These are phyloP conservation scores for Pedionomus torquatus DNA, from an alignment of 2,113 vertebrate genomes.

Conservation along the genomic window DNA sequence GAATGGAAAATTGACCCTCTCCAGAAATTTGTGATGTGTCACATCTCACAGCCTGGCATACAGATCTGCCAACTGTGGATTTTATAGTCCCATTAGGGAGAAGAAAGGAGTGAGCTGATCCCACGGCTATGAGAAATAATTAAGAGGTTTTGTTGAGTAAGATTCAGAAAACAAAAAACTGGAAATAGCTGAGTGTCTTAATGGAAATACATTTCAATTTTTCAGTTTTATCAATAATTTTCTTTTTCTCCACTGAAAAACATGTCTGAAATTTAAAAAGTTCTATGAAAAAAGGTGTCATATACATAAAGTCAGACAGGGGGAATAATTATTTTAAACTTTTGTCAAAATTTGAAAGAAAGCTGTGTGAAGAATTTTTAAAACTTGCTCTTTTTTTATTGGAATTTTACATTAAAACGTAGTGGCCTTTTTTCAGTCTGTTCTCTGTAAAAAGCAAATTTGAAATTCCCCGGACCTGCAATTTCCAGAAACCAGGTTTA, in stretches of 20 bases:
- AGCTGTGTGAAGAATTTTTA: not conserved
- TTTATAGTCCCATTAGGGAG: not conserved
- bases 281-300: not conserved
- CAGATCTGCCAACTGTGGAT: not conserved
- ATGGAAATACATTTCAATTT: not conserved
- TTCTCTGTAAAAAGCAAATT: not conserved
- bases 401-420: not conserved
- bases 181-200: not conserved
- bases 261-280: not conserved
- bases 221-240: not conserved
- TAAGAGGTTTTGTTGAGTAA: slow-evolving; percentile 6
- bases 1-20: not conserved
- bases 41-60: not conserved
- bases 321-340: not conserved
- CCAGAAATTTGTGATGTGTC: not conserved
- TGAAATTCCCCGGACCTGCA: not conserved
- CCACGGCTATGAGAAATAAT: not conserved
- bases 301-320: not conserved
- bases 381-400: not conserved
- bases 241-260: not conserved
- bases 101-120: not conserved
- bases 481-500: not conserved
- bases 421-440: not conserved
- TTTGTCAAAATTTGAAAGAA: not conserved
- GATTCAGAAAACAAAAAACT: not conserved